Base-by-base conservation (phyloP, 2,888 invertebrate species). In the Brenthis hecate region DNA sequence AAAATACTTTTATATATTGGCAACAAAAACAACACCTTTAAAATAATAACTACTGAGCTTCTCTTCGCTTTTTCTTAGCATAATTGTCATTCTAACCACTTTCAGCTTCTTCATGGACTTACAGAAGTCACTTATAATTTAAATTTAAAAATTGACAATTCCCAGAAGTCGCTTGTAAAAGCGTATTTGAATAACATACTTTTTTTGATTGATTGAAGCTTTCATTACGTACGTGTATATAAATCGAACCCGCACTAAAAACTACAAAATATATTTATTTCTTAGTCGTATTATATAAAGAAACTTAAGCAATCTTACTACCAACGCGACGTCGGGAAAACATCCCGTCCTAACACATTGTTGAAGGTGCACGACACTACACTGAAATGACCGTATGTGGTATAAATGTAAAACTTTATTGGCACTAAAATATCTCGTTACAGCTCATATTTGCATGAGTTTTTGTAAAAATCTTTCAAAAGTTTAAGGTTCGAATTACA, bases 261-360 rank as follows among this genome's bases (percentile, higher is more conserved):
- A 1, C 32, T 32, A 6, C 32, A 16, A 13, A 14, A 53, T 6
- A 11, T 50, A 50, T 50, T n/a, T 13, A 19, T 19, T 19, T 19
- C 28, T 28, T 0, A 36, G 16, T 62, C 62, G 53, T 62, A 4
- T 53, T 19, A 14, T 62, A 16, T 62, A 53, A 62, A 62, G 6
- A 23, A 11, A 16, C 36, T 16, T 1, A 36, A 62, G 43, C 19
- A 62, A 62, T 62, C 62, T 62, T 19, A 62, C 53, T 50, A 50
- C 58, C 23, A 53, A 43, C 51, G 43, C 23, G 47, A 43, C 51
- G 43, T 36, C 23, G 61, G 68, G 68, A 68, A 11, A 63, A 28
- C 66, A 62, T 71, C 68, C 23, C 61, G 16, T 60, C 68, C 62
- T 68, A 65, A 66, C 71, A 68, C 65, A 71, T 71, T 63, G 71